A percentile compares a stretch with the other conserved stretches of the same genome.
Evolutionary conservation across 2,888 invertebrate species (phyloP).

Genomic region (Andrena marginata): DNA sequence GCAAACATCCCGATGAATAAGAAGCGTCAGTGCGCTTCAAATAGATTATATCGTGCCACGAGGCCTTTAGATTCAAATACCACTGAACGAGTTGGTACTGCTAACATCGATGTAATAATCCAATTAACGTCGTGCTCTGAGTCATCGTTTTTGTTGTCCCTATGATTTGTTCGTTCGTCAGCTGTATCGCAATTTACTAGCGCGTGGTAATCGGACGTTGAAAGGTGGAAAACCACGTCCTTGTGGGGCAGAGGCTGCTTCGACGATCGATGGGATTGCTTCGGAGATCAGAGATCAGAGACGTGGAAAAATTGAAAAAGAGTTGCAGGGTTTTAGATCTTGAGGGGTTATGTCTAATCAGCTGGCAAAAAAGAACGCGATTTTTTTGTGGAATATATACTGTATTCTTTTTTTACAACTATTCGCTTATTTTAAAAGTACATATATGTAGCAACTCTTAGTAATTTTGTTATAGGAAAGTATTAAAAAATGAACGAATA

Average conservation of each 20-base stretch:
- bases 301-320: slow-evolving; percentile 16
- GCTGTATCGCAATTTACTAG: slow-evolving; percentile 44
- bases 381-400: no score
- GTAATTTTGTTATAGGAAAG: no score
- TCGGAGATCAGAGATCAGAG: slow-evolving; percentile 2
- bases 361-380: no score
- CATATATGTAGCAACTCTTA: no score
- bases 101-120: slow-evolving; percentile 31
- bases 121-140: slow-evolving; percentile 36
- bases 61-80: not conserved
- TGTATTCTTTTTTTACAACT: no score
- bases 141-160: slow-evolving; percentile 39
- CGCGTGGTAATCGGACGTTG: slow-evolving; percentile 26
- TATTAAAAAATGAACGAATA: no score
- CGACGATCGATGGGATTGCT: not conserved
- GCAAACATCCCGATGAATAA: slow-evolving; percentile 28
- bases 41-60: slow-evolving; percentile 2
- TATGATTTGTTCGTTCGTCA: slow-evolving; percentile 28
- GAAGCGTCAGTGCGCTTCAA: not conserved
- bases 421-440: no score
- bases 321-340: no score
- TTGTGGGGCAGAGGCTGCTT: slow-evolving; percentile 33
- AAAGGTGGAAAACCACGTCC: slow-evolving; percentile 49
- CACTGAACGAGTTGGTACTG: not conserved
- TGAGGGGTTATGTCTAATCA: no score